Evolutionary conservation across 2,113 vertebrate species (phyloP), one percentile per base, ranked within the genome.

Genomic region (Myotis brandtii): DNA sequence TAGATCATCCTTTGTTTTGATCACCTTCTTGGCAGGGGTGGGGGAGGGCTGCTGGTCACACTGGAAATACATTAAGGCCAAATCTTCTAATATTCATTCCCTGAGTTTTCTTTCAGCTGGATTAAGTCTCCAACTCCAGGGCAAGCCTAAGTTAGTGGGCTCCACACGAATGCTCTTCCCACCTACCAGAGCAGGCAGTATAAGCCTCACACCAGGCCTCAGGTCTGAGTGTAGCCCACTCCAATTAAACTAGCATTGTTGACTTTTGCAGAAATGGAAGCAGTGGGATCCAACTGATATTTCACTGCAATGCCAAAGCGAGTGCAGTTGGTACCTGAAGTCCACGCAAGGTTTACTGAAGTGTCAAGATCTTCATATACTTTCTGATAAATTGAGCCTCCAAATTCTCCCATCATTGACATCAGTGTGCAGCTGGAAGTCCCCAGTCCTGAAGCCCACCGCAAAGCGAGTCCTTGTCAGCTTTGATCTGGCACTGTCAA

Each of bases 131-230:
- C 98, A 99, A 81, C 96, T 99, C 99, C 96, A 99, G 98, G 86
- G 99, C 99, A 96, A 99, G 98, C 95, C 99, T 99, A 88, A 99
- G 99, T 98, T 99, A 99, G 98, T 99, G 99, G 95, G 99, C 99
- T 95, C 99, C 99, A 93, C 98, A 95, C 99, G 99, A 96, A 99
- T 99, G 97, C 98, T 99, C 98, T 99, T 99, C 76, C 99, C 99
- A 75, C 99, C 99, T 86, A 99, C 98, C 97, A 99, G 98, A n/a
- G 99, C 99, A 0, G 99, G 99, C 46, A 99, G 98, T 2, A 98
- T 98, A 64, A 99, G 99, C 98, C 99, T 99, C 98, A 99, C 99
- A 97, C 99, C 99, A 98, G 99, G 99, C 98, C 99, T 99, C 96
- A 99, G 98, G 98, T 99, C 98, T 99, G 99, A 96, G 99, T 99